These are phyloP conservation scores for Sander vitreus DNA, from an alignment of 2,113 vertebrate genomes.

Conservation along the genomic window DNA sequence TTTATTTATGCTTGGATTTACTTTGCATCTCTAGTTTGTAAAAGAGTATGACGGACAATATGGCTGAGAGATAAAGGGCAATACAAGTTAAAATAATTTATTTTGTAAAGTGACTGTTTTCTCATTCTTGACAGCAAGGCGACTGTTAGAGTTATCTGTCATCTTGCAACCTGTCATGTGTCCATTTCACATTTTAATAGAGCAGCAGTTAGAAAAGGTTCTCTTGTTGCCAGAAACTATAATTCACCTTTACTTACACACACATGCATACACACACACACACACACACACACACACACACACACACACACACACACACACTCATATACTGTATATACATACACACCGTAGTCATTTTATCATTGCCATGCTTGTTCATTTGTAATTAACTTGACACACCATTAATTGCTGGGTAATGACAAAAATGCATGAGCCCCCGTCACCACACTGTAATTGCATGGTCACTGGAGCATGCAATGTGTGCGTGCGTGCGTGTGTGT, in stretches of 20 bases:
- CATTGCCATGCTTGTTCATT: conserved; percentile 39
- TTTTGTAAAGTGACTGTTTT: not conserved
- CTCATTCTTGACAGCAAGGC: not conserved
- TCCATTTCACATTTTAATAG: conserved; percentile 18
- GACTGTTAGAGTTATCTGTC: conserved; percentile 30
- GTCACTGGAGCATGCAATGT: conserved; percentile 53
- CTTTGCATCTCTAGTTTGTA: not conserved
- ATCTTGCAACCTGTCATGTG: conserved; percentile 6
- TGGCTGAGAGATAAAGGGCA: not conserved
- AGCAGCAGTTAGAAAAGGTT: conserved; percentile 8
- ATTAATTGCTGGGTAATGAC: conserved; percentile 74
- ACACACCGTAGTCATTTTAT: conserved; percentile 12
- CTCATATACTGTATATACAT: not conserved
- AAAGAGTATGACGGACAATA: not conserved
- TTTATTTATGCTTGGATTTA: not conserved
- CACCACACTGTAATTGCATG: conserved; percentile 63
- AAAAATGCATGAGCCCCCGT: conserved; percentile 51
- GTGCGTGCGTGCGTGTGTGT: conserved; percentile 33
- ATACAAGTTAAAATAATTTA: not conserved
- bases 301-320: not conserved
- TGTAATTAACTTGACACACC: conserved; percentile 61
- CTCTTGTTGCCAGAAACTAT: conserved; percentile 34
- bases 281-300: too few relatives aligned
- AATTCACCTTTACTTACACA: conserved; percentile 20
- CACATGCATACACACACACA: too few relatives aligned